These are phyloP conservation scores for Catocala sponsa DNA, from an alignment of 2,888 invertebrate genomes.

Conservation along the genomic window DNA sequence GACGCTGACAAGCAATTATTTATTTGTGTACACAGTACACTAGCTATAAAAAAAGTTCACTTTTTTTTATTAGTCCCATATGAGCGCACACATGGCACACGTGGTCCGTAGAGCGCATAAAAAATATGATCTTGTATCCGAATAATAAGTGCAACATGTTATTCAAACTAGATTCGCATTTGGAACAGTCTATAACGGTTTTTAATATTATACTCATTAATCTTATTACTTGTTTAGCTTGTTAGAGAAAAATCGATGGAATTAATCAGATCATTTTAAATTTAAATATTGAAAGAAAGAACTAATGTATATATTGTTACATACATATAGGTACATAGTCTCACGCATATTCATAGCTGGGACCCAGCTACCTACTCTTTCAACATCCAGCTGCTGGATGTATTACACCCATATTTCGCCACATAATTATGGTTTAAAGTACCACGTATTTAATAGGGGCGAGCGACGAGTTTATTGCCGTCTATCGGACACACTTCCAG, in stretches of 20 bases:
- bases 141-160: constrained; percentile 23
- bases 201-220: constrained; percentile 17
- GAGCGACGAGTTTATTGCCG: no score
- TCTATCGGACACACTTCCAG: no score
- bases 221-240: constrained; percentile 18
- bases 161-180: constrained; percentile 12
- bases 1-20: constrained; percentile 32
- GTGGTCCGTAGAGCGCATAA: constrained; percentile 29
- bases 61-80: constrained; percentile 36
- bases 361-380: no score
- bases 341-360: no score
- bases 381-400: no score
- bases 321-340: no score
- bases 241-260: constrained; percentile 1
- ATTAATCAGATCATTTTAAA: no score
- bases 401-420: no score
- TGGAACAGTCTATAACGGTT: constrained; percentile 18
- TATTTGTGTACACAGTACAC: constrained; percentile 34
- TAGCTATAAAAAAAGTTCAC: constrained; percentile 28
- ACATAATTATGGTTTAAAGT: no score
- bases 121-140: constrained; percentile 6
- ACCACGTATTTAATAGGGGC: no score
- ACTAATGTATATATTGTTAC: no score
- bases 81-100: constrained; percentile 39
- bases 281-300: no score